Conservation (phyloP, 2,888 invertebrate species). For the Sceliomorpha sp. region DNA sequence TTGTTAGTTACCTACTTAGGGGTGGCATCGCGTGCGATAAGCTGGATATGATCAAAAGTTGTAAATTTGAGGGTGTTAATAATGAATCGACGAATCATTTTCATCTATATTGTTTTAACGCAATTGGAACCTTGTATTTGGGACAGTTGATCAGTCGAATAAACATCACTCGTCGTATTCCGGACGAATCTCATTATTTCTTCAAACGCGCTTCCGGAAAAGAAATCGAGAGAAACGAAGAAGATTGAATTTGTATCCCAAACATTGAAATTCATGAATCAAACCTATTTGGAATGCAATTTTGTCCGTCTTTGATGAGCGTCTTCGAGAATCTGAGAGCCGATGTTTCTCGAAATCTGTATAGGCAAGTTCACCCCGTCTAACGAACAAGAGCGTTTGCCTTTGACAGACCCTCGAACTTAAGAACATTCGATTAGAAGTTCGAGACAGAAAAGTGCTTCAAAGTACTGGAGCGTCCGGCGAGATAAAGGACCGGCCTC, state of each 20-base stretch:
- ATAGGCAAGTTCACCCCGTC: conserved; percentile 52
- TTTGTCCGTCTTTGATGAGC: conserved; percentile 36
- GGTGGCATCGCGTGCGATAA: not conserved
- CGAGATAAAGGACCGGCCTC: conserved; percentile 51
- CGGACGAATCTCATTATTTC: too few species aligned
- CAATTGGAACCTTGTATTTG: too few species aligned
- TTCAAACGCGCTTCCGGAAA: too few species aligned
- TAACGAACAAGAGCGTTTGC: conserved; percentile 55
- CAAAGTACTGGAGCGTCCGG: conserved; percentile 54
- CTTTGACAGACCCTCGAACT: conserved; percentile 57
- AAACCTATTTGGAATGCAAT: conserved; percentile 23
- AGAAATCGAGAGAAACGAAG: too few species aligned
- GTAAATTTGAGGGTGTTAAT: too few species aligned
- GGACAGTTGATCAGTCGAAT: too few species aligned
- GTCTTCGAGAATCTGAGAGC: conserved; percentile 42
- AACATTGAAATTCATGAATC: conserved; percentile 22
- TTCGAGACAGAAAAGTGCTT: conserved; percentile 56
- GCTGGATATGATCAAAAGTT: too few species aligned
- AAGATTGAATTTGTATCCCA: not conserved
- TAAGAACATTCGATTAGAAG: conserved; percentile 58
- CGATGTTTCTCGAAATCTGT: conserved; percentile 51
- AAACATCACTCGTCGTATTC: too few species aligned
- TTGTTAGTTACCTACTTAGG: conserved; percentile 44
- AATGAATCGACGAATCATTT: too few species aligned
- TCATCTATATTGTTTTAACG: too few species aligned